These are phyloP conservation scores for Drosophila nigromelanica DNA, from an alignment of 1,140 invertebrate genomes.

Conservation along the genomic window DNA sequence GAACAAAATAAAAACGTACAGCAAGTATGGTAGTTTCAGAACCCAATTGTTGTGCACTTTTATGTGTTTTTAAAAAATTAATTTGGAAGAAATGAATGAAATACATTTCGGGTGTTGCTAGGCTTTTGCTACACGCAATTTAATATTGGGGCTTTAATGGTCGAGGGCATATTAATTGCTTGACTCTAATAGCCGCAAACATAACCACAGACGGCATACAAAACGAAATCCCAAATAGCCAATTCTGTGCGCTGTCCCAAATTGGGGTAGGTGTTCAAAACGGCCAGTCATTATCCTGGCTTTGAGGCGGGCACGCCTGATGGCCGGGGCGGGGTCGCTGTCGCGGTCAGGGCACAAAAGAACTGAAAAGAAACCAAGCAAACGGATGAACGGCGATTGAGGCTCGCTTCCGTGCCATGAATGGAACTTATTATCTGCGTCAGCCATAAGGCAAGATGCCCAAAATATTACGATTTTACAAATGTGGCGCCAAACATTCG, in stretches of 20 bases:
- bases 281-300: constrained; percentile 35
- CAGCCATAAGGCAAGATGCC: constrained; percentile 26
- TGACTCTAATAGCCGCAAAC: constrained; percentile 39
- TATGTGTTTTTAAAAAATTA: no score
- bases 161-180: constrained; percentile 44
- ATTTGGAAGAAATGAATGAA: no score
- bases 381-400: constrained; percentile 26
- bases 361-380: constrained; percentile 15
- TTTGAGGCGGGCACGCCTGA: constrained; percentile 2
- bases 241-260: constrained; percentile 24
- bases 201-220: constrained; percentile 29
- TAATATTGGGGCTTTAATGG: constrained; percentile 2
- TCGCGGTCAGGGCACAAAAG: not conserved
- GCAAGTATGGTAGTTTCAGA: not conserved
- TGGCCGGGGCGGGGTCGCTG: constrained; percentile 15
- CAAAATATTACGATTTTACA: constrained; percentile 31
- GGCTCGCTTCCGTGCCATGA: constrained; percentile 10
- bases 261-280: constrained; percentile 36
- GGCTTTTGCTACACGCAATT: constrained; percentile 44
- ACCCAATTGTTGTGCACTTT: not conserved
- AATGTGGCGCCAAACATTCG: constrained; percentile 32
- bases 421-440: constrained; percentile 70
- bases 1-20: no score
- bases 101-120: no score
- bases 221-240: constrained; percentile 44